These are phyloP conservation scores for Acridotheres tristis DNA, from an alignment of 2,797 vertebrate genomes.

Conservation along the genomic window DNA sequence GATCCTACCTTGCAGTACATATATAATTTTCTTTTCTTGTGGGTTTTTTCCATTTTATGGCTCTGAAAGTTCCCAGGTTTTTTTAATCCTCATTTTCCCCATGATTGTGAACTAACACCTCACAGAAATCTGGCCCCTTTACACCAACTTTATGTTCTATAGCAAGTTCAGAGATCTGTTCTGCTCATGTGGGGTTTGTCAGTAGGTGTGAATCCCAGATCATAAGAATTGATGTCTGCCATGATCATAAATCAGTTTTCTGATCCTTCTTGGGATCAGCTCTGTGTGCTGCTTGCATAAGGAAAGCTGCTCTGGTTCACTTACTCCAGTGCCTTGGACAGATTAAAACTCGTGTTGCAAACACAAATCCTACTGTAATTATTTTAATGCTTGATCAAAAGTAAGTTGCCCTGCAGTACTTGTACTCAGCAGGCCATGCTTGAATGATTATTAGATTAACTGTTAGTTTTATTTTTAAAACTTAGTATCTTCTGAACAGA, in stretches of 20 bases:
- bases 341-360: neutral
- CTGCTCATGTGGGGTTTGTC: neutral
- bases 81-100: neutral
- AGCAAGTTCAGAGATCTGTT: neutral
- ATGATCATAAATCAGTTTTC: neutral
- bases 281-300: neutral
- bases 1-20: neutral
- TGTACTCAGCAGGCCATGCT: neutral
- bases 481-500: neutral
- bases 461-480: conserved; percentile 54
- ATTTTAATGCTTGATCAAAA: conserved; percentile 60
- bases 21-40: neutral
- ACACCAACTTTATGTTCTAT: neutral
- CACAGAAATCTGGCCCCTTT: neutral
- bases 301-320: neutral
- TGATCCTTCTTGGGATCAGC: neutral
- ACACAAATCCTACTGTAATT: conserved; percentile 4
- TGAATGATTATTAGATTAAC: conserved; percentile 60
- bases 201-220: neutral
- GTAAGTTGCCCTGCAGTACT: conserved; percentile 40
- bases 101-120: neutral
- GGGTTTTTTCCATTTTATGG: accelerated
- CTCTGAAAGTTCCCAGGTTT: neutral
- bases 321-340: neutral
- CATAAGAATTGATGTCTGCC: neutral